phyloP scores from a whole-genome alignment of 1,140 invertebrate genomes.

The Pogonus chalceus region DNA sequence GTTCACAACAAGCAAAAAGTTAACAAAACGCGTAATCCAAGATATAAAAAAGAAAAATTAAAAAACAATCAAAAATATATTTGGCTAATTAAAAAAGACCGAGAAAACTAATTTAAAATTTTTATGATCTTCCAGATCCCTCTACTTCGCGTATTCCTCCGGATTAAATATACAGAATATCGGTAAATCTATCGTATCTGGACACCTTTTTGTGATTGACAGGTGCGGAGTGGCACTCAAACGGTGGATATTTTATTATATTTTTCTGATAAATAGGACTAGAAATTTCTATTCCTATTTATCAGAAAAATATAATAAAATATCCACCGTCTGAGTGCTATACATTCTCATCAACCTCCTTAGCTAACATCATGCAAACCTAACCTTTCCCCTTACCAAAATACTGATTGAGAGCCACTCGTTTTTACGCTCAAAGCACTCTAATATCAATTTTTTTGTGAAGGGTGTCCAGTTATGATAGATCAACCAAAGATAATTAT shows the following conservation, averaged over 20 bases:
- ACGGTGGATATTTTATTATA: neutral
- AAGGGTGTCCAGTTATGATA: too few species aligned
- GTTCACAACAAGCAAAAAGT: neutral
- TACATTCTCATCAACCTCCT: too few species aligned
- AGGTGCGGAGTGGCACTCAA: too few species aligned
- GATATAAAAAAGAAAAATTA: neutral
- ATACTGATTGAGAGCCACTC: too few species aligned
- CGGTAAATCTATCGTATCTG: too few species aligned
- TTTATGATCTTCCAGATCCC: neutral
- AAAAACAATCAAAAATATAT: neutral
- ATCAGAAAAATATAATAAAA: neutral
- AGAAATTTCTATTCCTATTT: neutral
- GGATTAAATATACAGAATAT: neutral
- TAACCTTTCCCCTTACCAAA: too few species aligned
- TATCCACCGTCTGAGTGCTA: neutral
- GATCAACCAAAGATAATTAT: neutral
- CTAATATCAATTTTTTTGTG: too few species aligned
- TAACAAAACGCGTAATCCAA: neutral
- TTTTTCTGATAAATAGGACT: neutral
- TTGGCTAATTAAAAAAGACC: neutral
- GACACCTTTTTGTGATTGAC: too few species aligned
- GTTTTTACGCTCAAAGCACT: too few species aligned
- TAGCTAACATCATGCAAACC: too few species aligned
- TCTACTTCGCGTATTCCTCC: neutral
- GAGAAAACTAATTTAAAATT: neutral